phyloP scores from a whole-genome alignment of 2,113 vertebrate genomes.

The Gallinago paraguaiae region DNA sequence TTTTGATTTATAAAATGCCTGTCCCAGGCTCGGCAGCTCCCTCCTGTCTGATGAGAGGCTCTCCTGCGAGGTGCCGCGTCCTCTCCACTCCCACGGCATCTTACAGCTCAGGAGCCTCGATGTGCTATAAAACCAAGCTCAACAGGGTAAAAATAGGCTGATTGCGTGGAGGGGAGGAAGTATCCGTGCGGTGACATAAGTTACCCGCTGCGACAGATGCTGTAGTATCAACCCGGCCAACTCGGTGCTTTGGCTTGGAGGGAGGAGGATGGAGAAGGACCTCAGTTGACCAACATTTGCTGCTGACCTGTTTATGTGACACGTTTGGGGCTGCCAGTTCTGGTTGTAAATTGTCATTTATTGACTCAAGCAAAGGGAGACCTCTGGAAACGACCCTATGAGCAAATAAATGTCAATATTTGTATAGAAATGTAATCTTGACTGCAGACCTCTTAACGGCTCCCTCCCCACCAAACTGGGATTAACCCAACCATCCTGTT shows the following conservation, averaged over 20 bases:
- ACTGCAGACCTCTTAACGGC: background rate
- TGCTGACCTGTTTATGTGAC: background rate
- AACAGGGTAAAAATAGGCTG: constrained; percentile 24
- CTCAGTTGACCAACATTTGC: background rate
- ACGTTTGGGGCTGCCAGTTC: accelerated
- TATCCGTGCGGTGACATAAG: background rate
- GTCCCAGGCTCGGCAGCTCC: constrained; percentile 59
- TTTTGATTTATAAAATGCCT: constrained; percentile 63
- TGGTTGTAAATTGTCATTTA: background rate
- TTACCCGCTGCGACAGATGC: background rate
- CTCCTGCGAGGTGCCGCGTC: constrained; percentile 40
- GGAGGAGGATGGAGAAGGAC: background rate
- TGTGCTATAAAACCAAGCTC: constrained; percentile 1
- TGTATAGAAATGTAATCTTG: background rate
- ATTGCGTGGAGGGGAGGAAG: background rate
- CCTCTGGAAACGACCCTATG: background rate
- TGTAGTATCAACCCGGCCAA: background rate
- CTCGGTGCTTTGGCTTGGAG: accelerated
- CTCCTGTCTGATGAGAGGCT: constrained; percentile 43
- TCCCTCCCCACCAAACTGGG: background rate
- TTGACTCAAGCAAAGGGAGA: background rate
- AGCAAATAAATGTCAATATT: background rate
- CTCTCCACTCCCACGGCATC: constrained; percentile 59
- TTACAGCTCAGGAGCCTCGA: constrained; percentile 19
- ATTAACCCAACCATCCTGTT: background rate